Base-by-base conservation (phyloP, 64 coral and sea anemone genomes). In the Montipora cactus region DNA sequence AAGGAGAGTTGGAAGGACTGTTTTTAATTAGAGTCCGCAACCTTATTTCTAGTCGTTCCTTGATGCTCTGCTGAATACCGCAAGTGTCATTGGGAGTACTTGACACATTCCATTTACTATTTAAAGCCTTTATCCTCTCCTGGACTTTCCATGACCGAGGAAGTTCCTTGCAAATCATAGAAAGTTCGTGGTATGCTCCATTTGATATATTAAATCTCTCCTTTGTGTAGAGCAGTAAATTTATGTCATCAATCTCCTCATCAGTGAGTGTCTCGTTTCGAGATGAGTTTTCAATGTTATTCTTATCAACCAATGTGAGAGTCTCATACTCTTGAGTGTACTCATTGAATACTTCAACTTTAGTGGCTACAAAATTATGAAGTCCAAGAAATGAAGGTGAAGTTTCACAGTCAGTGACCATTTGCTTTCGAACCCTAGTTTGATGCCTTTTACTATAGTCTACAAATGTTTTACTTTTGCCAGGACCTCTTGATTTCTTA, bases 161-260 rank as follows among this genome's bases (percentile, higher is more conserved):
- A 8, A 88, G 25, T 1, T 23, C 8, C 20, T 75, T 49, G 47
- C 16, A 9, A 23, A 23, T 88, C 68, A 74, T 51, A 0, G 85
- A 23, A 1, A 88, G 7, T 52, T 88, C 85, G 53, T 74, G 62
- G 46, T 47, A 88, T 0, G 85, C 85, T 25, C 0, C 25, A 73
- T 88, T 88, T 2, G 85, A 88, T 4, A 88, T 75, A 10, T 88
- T 88, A 74, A 88, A 88, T 50, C 53, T 88, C 0, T 88, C 85
- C 19, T 74, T 88, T 0, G 53, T 74, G 46, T 69, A 88, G 0
- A 88, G 18, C 67, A 45, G 61, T 5, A 22, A 22, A 10, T 86
- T 92, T 4, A 92, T 23, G 7, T 92, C 51, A 59, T 87, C 79
- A 5, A 83, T 25, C 25, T 25, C 25, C 25, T 0, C 25, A 25